Evolutionary conservation across 2,113 vertebrate genomes (phyloP).

Genomic region (Lasiurus borealis): DNA sequence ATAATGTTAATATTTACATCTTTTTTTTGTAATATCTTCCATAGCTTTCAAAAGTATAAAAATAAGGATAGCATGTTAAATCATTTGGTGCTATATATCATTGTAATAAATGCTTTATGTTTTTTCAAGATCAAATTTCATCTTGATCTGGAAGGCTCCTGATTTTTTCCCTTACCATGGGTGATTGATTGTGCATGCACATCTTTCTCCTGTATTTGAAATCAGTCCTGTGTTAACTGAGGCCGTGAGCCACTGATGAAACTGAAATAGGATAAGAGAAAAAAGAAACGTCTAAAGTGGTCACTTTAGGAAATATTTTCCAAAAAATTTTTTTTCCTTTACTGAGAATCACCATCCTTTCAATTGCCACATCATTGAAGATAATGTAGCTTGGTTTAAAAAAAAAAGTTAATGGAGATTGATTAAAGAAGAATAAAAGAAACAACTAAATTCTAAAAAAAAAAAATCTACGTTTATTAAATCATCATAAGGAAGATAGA

Average conservation of each 20-base stretch:
- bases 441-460: neutral
- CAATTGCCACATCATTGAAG: neutral
- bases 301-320: neutral
- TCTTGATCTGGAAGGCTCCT: neutral
- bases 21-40: neutral
- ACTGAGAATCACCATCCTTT: neutral
- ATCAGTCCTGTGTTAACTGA: neutral
- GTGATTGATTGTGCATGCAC: neutral
- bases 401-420: neutral
- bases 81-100: neutral
- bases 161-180: neutral
- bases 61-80: neutral
- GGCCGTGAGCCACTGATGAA: neutral
- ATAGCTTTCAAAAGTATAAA: constrained; percentile 33
- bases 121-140: constrained; percentile 51
- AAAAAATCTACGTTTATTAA: neutral
- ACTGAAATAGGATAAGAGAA: neutral
- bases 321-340: constrained; percentile 22
- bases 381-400: neutral
- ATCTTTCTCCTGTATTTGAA: constrained; percentile 33
- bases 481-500: neutral
- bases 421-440: neutral
- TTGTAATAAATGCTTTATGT: neutral
- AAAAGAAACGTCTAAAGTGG: neutral
- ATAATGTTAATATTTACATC: constrained; percentile 29